Percentiles rank a stretch among this genome's conserved stretches.
phyloP scores from a whole-genome alignment of 2,888 invertebrate species.

The Drosophila prostipennis region DNA sequence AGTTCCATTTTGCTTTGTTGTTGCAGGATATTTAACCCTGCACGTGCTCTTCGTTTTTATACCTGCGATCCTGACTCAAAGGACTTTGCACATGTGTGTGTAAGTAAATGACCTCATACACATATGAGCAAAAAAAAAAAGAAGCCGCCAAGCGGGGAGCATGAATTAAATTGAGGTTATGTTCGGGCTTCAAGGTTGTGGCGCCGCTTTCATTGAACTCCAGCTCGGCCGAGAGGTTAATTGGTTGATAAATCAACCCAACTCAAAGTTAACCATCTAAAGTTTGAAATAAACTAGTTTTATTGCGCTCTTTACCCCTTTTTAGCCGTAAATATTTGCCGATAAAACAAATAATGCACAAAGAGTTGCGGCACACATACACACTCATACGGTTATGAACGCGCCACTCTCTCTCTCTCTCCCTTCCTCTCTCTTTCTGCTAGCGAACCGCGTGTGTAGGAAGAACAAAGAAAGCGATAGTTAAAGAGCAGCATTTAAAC shows the following conservation, averaged over 20 bases:
- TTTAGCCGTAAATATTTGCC: slow-evolving; percentile 15
- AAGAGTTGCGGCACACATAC: slow-evolving; percentile 33
- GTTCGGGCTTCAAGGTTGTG: slow-evolving; percentile 71
- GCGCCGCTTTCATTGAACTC: slow-evolving; percentile 57
- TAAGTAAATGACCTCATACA: slow-evolving; percentile 78
- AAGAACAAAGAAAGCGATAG: slow-evolving; percentile 69
- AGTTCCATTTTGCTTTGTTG: slow-evolving; percentile 14
- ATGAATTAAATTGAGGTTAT: slow-evolving; percentile 67
- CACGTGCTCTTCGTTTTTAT: slow-evolving; percentile 12
- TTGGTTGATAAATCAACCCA: neutral
- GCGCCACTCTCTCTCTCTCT: slow-evolving; percentile 28
- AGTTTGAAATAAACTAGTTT: neutral
- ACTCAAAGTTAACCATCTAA: too few relatives aligned
- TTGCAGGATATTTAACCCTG: slow-evolving; percentile 33
- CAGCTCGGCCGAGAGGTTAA: neutral
- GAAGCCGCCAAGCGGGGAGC: slow-evolving; percentile 20
- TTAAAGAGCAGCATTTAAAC: slow-evolving; percentile 62
- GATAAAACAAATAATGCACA: slow-evolving; percentile 36
- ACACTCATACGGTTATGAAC: slow-evolving; percentile 22
- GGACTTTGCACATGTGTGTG: slow-evolving; percentile 23
- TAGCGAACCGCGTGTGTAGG: slow-evolving; percentile 67
- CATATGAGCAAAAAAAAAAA: slow-evolving; percentile 28
- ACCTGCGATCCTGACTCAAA: slow-evolving; percentile 33
- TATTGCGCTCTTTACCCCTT: neutral
- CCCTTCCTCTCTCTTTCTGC: slow-evolving; percentile 5